Conservation (phyloP, 1,140 invertebrate species). For the Drosophila azteca region DNA sequence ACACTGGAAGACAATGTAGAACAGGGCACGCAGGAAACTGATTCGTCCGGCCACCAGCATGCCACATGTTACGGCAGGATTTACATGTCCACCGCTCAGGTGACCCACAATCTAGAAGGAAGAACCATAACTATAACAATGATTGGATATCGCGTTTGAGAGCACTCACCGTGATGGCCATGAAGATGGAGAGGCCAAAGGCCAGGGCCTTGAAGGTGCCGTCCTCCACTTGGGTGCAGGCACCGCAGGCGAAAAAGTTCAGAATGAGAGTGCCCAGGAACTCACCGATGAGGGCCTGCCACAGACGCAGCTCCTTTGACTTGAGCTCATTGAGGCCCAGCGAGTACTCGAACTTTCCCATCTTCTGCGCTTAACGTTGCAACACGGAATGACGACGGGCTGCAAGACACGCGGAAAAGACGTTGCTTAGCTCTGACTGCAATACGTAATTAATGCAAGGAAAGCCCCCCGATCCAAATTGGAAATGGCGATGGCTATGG, state of each 20-base stretch:
- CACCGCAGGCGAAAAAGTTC: constrained; percentile 93
- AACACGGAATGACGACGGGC: constrained; percentile 28
- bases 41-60: constrained; percentile 92
- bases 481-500: constrained; percentile 19
- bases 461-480: constrained; percentile 22
- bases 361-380: constrained; percentile 34
- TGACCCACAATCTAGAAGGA: constrained; percentile 89
- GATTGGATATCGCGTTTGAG: neutral
- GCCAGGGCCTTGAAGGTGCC: constrained; percentile 92
- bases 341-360: constrained; percentile 86
- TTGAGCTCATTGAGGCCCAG: constrained; percentile 88
- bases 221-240: constrained; percentile 85
- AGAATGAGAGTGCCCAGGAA: constrained; percentile 91
- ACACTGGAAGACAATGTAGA: constrained; percentile 94
- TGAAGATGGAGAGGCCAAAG: constrained; percentile 94
- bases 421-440: constrained; percentile 4
- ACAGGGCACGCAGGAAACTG: constrained; percentile 88
- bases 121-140: neutral
- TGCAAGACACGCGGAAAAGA: constrained; percentile 27
- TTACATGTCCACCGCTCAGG: constrained; percentile 95
- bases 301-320: constrained; percentile 85
- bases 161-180: constrained; percentile 88
- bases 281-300: constrained; percentile 91
- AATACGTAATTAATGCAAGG: constrained; percentile 4
- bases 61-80: constrained; percentile 94